phyloP scores from a whole-genome alignment of 2,113 vertebrate genomes.

The Anser cygnoides region DNA sequence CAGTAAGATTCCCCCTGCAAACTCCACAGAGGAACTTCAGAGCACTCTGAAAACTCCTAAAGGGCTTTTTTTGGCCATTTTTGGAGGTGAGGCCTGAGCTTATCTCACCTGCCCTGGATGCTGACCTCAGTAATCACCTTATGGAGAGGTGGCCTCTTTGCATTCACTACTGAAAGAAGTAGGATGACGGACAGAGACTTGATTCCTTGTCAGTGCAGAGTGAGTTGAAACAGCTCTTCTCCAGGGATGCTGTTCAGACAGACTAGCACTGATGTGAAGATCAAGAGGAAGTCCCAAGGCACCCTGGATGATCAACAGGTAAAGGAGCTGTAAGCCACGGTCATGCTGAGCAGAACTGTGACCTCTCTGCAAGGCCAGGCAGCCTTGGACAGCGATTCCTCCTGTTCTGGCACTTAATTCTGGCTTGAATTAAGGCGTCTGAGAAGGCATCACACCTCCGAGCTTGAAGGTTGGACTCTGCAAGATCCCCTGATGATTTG shows the following conservation, averaged over 20 bases:
- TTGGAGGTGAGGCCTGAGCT: not conserved
- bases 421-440: not conserved
- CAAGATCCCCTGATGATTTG: not conserved
- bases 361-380: not conserved
- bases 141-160: not conserved
- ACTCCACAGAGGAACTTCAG: fast-evolving
- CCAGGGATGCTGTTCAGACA: not conserved
- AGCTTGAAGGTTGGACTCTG: not conserved
- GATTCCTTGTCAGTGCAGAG: not conserved
- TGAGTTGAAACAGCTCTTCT: not conserved
- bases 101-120: not conserved
- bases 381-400: not conserved
- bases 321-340: not conserved
- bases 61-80: not conserved
- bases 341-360: fast-evolving
- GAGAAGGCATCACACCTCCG: not conserved
- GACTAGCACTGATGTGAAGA: not conserved
- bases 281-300: not conserved
- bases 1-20: not conserved
- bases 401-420: not conserved
- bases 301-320: not conserved
- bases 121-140: not conserved
- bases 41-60: not conserved
- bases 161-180: not conserved
- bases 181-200: not conserved